phyloP scores from a whole-genome alignment of 2,888 invertebrate species.

The Agonopterix heracliana region DNA sequence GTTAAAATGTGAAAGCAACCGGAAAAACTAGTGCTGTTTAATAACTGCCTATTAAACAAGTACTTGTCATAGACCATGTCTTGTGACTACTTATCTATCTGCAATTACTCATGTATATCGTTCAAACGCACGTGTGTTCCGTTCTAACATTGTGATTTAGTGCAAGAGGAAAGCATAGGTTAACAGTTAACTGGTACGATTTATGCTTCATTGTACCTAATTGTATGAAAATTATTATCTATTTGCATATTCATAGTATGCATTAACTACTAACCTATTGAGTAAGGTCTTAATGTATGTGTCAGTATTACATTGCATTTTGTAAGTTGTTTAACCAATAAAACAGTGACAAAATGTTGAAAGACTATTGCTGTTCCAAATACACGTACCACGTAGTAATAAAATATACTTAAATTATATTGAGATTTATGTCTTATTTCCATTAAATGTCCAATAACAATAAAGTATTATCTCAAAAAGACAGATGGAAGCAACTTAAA shows the following conservation, averaged over 20 bases:
- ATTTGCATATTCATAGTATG: not conserved
- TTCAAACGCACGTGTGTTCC: constrained; percentile 4
- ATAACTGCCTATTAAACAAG: not conserved
- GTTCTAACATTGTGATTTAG: constrained; percentile 1
- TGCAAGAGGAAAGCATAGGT: not conserved
- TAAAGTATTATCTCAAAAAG: too few relatives aligned
- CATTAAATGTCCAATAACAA: too few relatives aligned
- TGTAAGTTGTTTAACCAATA: too few relatives aligned
- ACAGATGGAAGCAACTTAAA: too few relatives aligned
- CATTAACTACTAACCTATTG: too few relatives aligned
- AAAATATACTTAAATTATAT: too few relatives aligned
- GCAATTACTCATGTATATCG: constrained; percentile 5
- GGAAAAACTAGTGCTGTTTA: not conserved
- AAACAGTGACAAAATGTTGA: too few relatives aligned
- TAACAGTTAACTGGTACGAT: not conserved
- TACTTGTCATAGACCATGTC: constrained; percentile 2
- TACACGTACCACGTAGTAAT: too few relatives aligned
- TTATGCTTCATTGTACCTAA: not conserved
- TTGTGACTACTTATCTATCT: not conserved
- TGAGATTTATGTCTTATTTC: too few relatives aligned
- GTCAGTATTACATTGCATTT: too few relatives aligned
- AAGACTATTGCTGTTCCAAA: too few relatives aligned
- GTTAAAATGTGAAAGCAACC: not conserved
- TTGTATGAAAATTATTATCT: not conserved
- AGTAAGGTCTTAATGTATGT: too few relatives aligned